phyloP scores from a whole-genome alignment of 2,888 invertebrate genomes.

The Cryptocephalus moraei region DNA sequence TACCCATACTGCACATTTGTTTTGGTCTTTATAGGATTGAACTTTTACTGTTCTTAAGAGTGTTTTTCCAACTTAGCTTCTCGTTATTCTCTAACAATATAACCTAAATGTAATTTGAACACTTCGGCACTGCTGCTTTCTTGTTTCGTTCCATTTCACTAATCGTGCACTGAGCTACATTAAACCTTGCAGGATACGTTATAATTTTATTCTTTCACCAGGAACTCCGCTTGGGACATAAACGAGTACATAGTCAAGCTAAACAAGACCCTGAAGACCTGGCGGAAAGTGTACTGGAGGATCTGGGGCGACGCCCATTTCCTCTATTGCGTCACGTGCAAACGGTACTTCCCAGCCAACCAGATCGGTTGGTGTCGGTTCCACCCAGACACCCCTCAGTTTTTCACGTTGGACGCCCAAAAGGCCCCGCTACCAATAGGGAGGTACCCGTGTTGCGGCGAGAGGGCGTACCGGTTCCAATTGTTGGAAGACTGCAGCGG shows the following conservation, averaged over 20 bases:
- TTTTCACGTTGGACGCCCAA: slow-evolving; percentile 56
- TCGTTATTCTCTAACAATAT: no score
- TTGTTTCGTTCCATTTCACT: no score
- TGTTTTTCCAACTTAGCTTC: no score
- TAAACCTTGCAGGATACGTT: no score
- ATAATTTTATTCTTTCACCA: no score
- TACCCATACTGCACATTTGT: no score
- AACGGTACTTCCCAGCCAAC: slow-evolving; percentile 64
- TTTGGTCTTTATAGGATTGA: no score
- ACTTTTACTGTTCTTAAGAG: no score
- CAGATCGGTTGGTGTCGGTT: slow-evolving; percentile 74
- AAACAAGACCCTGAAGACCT: slow-evolving; percentile 69
- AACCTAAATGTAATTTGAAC: not conserved
- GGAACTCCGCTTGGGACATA: slow-evolving; percentile 54
- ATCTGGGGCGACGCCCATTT: slow-evolving; percentile 89
- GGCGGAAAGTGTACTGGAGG: slow-evolving; percentile 86
- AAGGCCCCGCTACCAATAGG: slow-evolving; percentile 62
- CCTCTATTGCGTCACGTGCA: slow-evolving; percentile 70
- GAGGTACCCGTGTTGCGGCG: slow-evolving; percentile 74
- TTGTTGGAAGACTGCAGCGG: slow-evolving; percentile 53
- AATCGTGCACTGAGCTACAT: no score
- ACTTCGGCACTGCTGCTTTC: not conserved
- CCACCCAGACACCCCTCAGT: slow-evolving; percentile 70
- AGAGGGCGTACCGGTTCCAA: slow-evolving; percentile 70
- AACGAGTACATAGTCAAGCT: slow-evolving; percentile 69